Percentiles rank a stretch among this genome's conserved stretches.
Conservation (phyloP, 2,888 invertebrate species). For the Deroplatys truncata region DNA sequence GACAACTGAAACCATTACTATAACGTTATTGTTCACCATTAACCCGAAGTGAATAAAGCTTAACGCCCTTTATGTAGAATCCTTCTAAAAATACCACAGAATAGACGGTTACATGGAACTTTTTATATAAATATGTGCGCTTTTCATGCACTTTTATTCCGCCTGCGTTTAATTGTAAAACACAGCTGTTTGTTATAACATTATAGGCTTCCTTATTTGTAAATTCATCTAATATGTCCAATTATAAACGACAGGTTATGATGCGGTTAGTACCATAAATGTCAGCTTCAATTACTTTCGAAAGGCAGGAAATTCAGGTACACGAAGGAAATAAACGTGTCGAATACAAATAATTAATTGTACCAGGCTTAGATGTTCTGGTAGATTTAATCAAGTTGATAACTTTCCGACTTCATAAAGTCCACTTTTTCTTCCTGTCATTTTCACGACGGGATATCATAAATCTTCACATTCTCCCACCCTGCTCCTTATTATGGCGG, state of each 20-base stretch:
- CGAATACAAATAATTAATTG: neutral
- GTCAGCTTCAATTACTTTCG: neutral
- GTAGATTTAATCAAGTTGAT: neutral
- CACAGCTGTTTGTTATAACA: no score
- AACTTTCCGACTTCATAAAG: neutral
- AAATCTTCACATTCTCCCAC: neutral
- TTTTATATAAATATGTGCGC: no score
- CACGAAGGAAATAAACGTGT: neutral
- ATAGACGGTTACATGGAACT: no score
- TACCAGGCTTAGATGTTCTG: neutral
- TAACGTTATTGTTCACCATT: no score
- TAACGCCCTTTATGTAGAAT: no score
- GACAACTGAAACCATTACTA: no score
- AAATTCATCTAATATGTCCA: no score
- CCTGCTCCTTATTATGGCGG: neutral
- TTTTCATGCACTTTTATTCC: no score
- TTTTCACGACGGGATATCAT: neutral
- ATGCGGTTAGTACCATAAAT: neutral
- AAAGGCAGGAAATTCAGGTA: neutral
- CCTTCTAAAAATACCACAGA: no score
- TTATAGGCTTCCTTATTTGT: no score
- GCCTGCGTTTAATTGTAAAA: no score
- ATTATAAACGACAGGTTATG: neutral
- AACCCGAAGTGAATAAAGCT: no score
- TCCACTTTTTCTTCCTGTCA: neutral